Evolutionary conservation across 2,797 vertebrate species (phyloP).

Genomic region (Otus scops): DNA sequence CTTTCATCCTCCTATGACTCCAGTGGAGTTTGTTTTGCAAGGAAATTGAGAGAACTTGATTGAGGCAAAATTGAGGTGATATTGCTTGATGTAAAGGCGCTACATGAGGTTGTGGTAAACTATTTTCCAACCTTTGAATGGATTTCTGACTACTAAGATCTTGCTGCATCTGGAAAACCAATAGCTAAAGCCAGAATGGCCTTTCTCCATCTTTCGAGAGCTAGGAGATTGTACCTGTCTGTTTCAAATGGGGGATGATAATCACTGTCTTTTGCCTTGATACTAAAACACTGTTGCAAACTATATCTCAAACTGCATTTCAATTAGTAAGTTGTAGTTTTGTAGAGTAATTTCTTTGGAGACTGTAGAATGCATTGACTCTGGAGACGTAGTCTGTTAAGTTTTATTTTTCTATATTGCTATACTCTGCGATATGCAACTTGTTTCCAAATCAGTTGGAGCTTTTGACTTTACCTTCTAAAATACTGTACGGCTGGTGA

Average conservation of each 20-base stretch:
- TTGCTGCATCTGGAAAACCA: neutral
- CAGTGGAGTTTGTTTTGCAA: neutral
- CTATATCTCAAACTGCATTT: neutral
- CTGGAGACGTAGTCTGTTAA: neutral
- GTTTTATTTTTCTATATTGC: neutral
- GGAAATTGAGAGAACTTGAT: neutral
- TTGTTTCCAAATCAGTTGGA: neutral
- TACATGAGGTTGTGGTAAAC: neutral
- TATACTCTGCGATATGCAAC: accelerated
- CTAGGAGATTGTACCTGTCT: neutral
- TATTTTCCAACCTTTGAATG: neutral
- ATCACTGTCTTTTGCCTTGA: neutral
- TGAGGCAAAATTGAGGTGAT: neutral
- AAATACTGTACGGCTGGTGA: neutral
- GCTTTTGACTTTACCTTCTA: neutral
- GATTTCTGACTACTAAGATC: neutral
- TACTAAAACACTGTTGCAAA: neutral
- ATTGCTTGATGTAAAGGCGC: neutral
- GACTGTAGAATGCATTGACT: neutral
- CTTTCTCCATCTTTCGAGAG: neutral
- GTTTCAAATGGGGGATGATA: neutral
- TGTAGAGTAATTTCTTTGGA: neutral
- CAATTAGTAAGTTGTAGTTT: neutral
- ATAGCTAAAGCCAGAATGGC: neutral
- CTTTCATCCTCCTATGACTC: neutral